A percentile compares a stretch with the other conserved stretches of the same genome.
Conservation (phyloP, 1,140 invertebrate species). For the Trichonephila clavipes region DNA sequence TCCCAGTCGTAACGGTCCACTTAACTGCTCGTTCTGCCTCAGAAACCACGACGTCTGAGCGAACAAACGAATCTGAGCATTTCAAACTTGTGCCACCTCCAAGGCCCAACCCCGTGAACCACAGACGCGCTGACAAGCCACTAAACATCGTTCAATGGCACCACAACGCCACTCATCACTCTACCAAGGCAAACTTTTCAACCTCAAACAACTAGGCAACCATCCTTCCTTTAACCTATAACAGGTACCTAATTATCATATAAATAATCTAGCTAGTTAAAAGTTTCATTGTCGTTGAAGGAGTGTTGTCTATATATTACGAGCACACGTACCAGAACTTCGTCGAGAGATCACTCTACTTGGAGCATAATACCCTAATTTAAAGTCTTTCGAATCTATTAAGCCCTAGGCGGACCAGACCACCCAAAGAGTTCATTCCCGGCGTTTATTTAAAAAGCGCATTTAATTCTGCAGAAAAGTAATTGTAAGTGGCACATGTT, state of each 20-base stretch:
- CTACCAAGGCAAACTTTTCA: constrained; percentile 14
- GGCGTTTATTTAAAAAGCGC: constrained; percentile 72
- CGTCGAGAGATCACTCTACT: constrained; percentile 68
- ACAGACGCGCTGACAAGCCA: constrained; percentile 24
- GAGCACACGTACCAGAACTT: constrained; percentile 56
- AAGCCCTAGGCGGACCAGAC: constrained; percentile 66
- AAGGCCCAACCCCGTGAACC: constrained; percentile 15
- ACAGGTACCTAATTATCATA: constrained; percentile 70
- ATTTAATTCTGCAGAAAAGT: constrained; percentile 69
- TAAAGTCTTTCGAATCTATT: constrained; percentile 74
- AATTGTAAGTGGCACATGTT: constrained; percentile 73
- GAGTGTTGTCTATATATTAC: constrained; percentile 55
- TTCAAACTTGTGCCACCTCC: not conserved
- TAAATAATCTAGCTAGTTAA: constrained; percentile 69
- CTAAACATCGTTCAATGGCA: constrained; percentile 35
- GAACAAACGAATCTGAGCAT: not conserved
- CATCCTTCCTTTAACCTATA: constrained; percentile 20
- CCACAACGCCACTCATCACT: not conserved
- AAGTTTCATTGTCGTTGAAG: constrained; percentile 66
- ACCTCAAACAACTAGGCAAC: constrained; percentile 19
- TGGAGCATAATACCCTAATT: constrained; percentile 73
- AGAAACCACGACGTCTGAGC: not conserved
- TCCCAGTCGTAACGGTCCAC: not conserved
- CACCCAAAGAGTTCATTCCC: constrained; percentile 69
- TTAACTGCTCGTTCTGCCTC: not conserved